Evolutionary conservation across 2,797 vertebrate genomes (phyloP), one percentile per base, ranked within the genome.

Genomic region (Pseudochromis fuscus): DNA sequence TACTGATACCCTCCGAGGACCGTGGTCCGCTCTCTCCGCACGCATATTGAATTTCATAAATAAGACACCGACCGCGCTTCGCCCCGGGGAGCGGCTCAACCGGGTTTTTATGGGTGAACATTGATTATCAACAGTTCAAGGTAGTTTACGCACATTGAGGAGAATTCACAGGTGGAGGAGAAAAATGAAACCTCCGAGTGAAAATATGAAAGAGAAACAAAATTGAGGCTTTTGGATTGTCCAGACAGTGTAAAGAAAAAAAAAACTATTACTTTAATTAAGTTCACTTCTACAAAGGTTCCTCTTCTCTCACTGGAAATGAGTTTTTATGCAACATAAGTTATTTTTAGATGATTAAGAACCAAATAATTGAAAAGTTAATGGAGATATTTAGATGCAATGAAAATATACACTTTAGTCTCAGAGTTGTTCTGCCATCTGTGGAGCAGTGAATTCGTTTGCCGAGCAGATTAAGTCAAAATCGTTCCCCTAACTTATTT

Each of bases 71-170:
- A 28, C 58, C 76, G 46, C 65, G 23, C 67, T 68, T 79, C 70
- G 16, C 80, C 69, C 48, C 7, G 4, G 66, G 72, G 75, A 75
- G 44, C 44, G 21, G 67, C 77, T 75, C 73, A 21, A 63, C 56
- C 57, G 0, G 65, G 62, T 78, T 82, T 76, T 79, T 77, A 72
- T 75, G 68, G 73, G 67, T 44, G 72, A 85, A 87, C 85, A 88
- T 89, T 67, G 88, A 89, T 90, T 90, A 88, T 85, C 74, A 84
- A 85, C 88, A 88, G 83, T 89, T 88, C 76, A 83, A 71, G 84
- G 83, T 79, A 51, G 67, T 85, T 84, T 82, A 68, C 24, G 59
- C 79, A 30, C 53, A 62, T 12, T 42, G 51, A 86, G 75, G 48
- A 8, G 21, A 53, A 83, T 75, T 67, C 72, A 40, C 81, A 76